Conservation (phyloP, 2,888 invertebrate genomes). For the Sympetrum striolatum region DNA sequence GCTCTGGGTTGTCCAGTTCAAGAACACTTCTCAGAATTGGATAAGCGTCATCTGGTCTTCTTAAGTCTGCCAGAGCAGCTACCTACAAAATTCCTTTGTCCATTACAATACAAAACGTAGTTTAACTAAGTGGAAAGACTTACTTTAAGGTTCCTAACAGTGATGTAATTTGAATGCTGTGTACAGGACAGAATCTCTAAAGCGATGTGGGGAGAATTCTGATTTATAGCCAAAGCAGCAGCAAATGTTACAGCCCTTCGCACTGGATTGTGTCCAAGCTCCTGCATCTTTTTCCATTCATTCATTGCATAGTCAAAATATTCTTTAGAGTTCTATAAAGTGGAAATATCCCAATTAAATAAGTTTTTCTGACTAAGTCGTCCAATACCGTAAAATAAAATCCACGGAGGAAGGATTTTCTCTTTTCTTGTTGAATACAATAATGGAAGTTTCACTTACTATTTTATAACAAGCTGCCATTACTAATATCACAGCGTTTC, state of each 20-base stretch:
- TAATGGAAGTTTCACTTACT: constrained; percentile 59
- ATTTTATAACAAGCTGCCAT: constrained; percentile 78
- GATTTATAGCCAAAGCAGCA: constrained; percentile 72
- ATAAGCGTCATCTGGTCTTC: constrained; percentile 70
- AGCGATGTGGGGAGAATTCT: constrained; percentile 71
- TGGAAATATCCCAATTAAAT: constrained; percentile 44
- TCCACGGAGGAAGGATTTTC: too few species aligned
- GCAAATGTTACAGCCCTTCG: constrained; percentile 70
- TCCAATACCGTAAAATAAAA: too few species aligned
- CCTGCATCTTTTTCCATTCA: constrained; percentile 67
- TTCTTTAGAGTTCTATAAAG: constrained; percentile 72
- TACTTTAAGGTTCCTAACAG: constrained; percentile 73
- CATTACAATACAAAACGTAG: not conserved
- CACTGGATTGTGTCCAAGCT: constrained; percentile 66
- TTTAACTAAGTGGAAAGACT: constrained; percentile 37
- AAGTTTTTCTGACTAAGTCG: not conserved
- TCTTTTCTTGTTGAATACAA: too few species aligned
- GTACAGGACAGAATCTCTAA: constrained; percentile 69
- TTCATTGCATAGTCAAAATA: constrained; percentile 70
- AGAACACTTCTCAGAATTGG: constrained; percentile 66
- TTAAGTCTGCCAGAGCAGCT: constrained; percentile 67
- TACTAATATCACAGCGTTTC: constrained; percentile 70
- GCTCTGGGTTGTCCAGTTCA: constrained; percentile 64
- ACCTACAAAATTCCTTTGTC: constrained; percentile 55
- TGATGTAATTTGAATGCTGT: constrained; percentile 69